These are phyloP conservation scores for Ochropleura plecta DNA, from an alignment of 2,888 invertebrate species.

Conservation along the genomic window DNA sequence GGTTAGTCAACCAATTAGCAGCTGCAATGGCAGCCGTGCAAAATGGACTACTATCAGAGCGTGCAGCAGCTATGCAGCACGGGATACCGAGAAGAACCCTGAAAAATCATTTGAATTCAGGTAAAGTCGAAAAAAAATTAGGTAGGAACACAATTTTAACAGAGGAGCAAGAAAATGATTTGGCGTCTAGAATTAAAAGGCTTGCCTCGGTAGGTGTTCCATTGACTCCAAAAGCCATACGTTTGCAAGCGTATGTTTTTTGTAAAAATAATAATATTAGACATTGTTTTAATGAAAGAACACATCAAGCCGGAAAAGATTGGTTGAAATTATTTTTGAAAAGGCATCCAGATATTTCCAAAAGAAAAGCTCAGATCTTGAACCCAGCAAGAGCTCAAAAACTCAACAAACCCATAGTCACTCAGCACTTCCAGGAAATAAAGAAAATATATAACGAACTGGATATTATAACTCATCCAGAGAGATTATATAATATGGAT, in stretches of 20 bases:
- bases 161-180: constrained; percentile 6
- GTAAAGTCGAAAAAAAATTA: constrained; percentile 1
- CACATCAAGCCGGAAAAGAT: constrained; percentile 1
- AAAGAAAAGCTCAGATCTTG: background rate
- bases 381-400: background rate
- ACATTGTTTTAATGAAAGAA: background rate
- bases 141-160: constrained; percentile 8
- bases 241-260: constrained; percentile 3
- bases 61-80: background rate
- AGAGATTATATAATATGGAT: background rate
- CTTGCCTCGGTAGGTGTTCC: background rate
- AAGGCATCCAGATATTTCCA: background rate
- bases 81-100: constrained; percentile 1
- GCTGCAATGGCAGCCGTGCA: constrained; percentile 3
- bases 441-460: no score
- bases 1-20: background rate
- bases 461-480: background rate
- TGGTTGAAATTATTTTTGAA: background rate
- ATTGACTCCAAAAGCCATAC: constrained; percentile 1
- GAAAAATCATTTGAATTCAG: constrained; percentile 1
- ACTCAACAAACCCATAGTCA: background rate
- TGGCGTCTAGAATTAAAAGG: constrained; percentile 2
- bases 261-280: background rate
- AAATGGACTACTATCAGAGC: constrained; percentile 3
- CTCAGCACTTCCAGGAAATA: no score